Base-by-base conservation (phyloP, 2,113 vertebrate species). In the Megaptera novaeangliae region DNA sequence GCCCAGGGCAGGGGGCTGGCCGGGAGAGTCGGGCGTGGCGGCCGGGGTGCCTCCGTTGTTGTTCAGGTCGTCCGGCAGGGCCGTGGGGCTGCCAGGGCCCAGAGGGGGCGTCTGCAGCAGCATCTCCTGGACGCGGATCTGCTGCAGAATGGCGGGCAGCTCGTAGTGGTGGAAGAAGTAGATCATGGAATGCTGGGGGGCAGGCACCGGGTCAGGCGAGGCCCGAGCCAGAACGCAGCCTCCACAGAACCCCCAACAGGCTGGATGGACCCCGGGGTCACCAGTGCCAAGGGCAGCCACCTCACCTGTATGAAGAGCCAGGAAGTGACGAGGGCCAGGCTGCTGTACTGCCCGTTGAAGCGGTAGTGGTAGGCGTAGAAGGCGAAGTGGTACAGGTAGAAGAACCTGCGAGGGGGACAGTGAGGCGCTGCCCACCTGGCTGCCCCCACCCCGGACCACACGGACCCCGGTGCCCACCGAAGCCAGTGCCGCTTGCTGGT, bases 161-260 rank as follows among this genome's bases (percentile, higher is more conserved):
- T 99, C 99, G 0, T 99, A 99, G 98, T 99, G 99, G 91, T 99
- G 99, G 99, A 99, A 99, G 96, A 99, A 99, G 97, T 99, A 99
- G 98, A 99, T 99, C 99, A 99, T 99, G 0, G 99, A 99, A 94
- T 99, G 99, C 99, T 99, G 93, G 1, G 89, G 63, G 36, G 6
- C 31, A 17, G 86, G 25, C 11, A 5, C 0, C 0, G 8, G 2
- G n/a, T 69, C 20, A 21, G 69, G 31, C 3, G 0, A 1, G 8
- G 14, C 82, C 52, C 4, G 13, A 21, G 29, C 59, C n/a, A 3
- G 44, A 39, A 1, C 39, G 14, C 81, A 7, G 31, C 20, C 20
- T 17, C 20, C 44, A 4, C 1, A 3, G 66, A 11, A 31, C 17
- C 31, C 21, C 7, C 46, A 8, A 7, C 1, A 21, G 23, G 82